Conservation (phyloP, 2,113 vertebrate genomes). For the Pelecanus crispus region DNA sequence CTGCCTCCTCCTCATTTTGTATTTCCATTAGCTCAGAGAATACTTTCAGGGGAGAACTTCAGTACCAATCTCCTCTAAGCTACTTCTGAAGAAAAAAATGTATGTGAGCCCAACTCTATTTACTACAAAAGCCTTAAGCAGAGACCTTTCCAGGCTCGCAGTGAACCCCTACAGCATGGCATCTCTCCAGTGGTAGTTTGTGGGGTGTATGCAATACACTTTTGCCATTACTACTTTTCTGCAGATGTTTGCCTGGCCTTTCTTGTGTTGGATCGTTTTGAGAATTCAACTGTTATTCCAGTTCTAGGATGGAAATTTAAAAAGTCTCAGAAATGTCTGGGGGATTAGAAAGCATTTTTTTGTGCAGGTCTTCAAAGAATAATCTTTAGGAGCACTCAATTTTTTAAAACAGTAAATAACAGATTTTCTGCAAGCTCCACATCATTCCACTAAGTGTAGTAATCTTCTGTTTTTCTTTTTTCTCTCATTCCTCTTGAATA, state of each 20-base stretch:
- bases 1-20: not conserved
- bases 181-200: not conserved
- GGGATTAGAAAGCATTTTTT: not conserved
- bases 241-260: not conserved
- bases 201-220: not conserved
- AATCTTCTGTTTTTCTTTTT: not conserved
- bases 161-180: accelerated
- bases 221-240: not conserved
- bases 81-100: not conserved
- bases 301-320: not conserved
- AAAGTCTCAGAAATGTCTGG: not conserved
- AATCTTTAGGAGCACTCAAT: not conserved
- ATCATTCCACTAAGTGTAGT: not conserved
- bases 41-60: not conserved
- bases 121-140: not conserved
- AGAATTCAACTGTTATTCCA: not conserved
- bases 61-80: not conserved
- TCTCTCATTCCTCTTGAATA: not conserved
- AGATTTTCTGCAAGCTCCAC: not conserved
- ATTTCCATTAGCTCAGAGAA: not conserved
- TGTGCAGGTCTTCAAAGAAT: not conserved
- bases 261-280: not conserved
- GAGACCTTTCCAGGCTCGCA: not conserved
- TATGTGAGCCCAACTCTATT: not conserved
- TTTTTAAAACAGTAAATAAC: not conserved